Percentiles rank a stretch among this genome's conserved stretches.
Evolutionary conservation across 2,888 invertebrate species (phyloP).

Genomic region (Gymnosoma rotundatum): DNA sequence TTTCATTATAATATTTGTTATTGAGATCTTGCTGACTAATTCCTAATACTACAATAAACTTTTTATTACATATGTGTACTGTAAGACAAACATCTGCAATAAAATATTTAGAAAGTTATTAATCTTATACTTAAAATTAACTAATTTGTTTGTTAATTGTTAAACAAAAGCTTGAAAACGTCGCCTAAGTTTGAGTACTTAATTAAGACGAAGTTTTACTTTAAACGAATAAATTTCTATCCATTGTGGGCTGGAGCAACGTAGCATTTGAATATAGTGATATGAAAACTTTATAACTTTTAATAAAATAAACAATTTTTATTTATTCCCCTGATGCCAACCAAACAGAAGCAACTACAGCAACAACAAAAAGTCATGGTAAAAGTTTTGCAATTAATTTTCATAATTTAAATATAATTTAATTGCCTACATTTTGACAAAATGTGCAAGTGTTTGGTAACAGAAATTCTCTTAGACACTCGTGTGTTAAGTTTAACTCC

Average conservation of each 20-base stretch:
- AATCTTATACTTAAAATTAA: neutral
- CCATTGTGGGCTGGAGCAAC: neutral
- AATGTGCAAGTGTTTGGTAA: conserved; percentile 12
- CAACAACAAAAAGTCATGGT: conserved; percentile 46
- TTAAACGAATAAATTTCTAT: neutral
- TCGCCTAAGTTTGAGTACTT: neutral
- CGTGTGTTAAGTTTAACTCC: conserved; percentile 1
- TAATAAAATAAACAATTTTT: conserved; percentile 26
- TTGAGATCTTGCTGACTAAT: no score
- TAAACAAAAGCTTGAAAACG: neutral
- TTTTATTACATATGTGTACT: no score
- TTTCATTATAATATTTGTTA: no score
- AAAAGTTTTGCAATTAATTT: conserved; percentile 70
- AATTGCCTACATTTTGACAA: conserved; percentile 63
- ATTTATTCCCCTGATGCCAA: conserved; percentile 12
- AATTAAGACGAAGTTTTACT: neutral
- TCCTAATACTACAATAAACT: no score
- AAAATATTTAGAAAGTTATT: neutral
- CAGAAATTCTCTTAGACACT: conserved; percentile 16
- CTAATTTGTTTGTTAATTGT: conserved; percentile 6
- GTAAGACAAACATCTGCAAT: no score
- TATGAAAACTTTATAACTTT: conserved; percentile 22
- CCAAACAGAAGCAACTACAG: conserved; percentile 28
- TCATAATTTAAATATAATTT: conserved; percentile 68
- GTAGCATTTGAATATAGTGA: conserved; percentile 13